These are phyloP conservation scores for Pelagia noctiluca DNA, from an alignment of 30 jellyfish, hydroid and myxozoan species.

Conservation along the genomic window DNA sequence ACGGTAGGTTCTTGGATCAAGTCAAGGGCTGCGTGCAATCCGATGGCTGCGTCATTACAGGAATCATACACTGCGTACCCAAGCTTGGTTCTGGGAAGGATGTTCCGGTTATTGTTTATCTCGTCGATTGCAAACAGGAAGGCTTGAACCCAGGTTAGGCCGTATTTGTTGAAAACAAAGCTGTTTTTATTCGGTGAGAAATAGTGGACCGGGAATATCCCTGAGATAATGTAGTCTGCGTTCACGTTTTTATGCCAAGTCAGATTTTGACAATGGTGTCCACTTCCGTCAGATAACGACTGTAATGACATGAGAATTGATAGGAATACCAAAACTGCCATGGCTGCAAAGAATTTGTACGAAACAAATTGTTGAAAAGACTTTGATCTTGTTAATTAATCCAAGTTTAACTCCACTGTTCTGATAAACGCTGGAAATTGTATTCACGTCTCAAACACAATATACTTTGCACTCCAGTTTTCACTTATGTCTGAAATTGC, in stretches of 20 bases:
- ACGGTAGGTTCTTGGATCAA: constrained; percentile 68
- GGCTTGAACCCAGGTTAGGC: constrained; percentile 95
- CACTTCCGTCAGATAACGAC: background rate
- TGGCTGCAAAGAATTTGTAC: too few species aligned
- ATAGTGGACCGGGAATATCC: constrained; percentile 92
- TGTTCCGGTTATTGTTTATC: constrained; percentile 62
- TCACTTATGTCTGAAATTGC: too few species aligned
- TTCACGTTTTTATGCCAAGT: constrained; percentile 50
- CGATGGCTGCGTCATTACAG: constrained; percentile 82
- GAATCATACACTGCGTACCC: constrained; percentile 93
- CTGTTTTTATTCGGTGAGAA: constrained; percentile 19
- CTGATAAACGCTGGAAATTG: too few species aligned
- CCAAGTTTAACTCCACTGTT: too few species aligned
- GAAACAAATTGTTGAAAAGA: too few species aligned
- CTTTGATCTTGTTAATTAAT: too few species aligned
- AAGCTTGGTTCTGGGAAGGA: constrained; percentile 70
- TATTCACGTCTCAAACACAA: too few species aligned
- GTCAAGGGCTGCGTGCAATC: constrained; percentile 82
- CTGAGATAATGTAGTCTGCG: constrained; percentile 85
- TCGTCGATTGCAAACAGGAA: constrained; percentile 91
- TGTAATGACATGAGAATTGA: too few species aligned
- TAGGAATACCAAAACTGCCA: too few species aligned
- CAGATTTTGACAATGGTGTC: constrained; percentile 32
- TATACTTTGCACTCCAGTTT: too few species aligned
- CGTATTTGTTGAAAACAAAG: constrained; percentile 79